phyloP scores from a whole-genome alignment of 2,113 vertebrate genomes.

The Aphyosemion australe region DNA sequence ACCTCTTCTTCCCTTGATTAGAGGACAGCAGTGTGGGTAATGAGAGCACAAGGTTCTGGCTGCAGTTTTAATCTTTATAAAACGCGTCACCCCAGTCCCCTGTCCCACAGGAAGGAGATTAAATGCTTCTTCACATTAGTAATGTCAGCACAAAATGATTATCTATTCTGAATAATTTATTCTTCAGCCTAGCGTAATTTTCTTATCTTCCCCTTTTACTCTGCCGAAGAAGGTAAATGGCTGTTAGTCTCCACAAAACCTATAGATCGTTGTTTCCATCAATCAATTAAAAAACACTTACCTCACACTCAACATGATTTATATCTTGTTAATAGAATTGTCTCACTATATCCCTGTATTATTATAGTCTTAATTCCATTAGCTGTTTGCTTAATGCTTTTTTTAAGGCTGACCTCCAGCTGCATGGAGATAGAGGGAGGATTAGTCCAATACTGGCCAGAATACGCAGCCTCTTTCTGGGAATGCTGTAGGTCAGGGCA shows the following conservation, averaged over 20 bases:
- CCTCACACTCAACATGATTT: conserved; percentile 99
- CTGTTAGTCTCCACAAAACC: conserved; percentile 90
- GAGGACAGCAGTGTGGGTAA: conserved; percentile 66
- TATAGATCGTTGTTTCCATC: conserved; percentile 94
- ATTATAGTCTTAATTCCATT: conserved; percentile 99
- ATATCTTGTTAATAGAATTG: conserved; percentile 99
- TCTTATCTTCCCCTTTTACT: conserved; percentile 88
- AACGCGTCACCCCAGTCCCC: conserved; percentile 73
- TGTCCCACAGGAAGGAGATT: conserved; percentile 86
- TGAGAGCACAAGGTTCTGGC: conserved; percentile 49
- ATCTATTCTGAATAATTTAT: conserved; percentile 99
- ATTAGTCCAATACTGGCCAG: conserved; percentile 82
- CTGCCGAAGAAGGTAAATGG: conserved; percentile 88
- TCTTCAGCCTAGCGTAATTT: conserved; percentile 86
- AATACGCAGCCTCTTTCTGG: conserved; percentile 84
- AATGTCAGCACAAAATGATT: conserved; percentile 98
- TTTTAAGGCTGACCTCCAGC: conserved; percentile 92
- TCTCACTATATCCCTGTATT: conserved; percentile 99
- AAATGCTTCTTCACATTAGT: conserved; percentile 99
- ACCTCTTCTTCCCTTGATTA: conserved; percentile 48
- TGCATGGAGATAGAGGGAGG: conserved; percentile 78
- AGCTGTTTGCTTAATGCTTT: conserved; percentile 94
- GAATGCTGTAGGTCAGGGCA: conserved; percentile 86
- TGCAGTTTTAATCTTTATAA: conserved; percentile 82
- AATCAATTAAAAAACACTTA: conserved; percentile 99